Conservation (phyloP, 2,113 vertebrate species). For the Glaucidium brasilianum region DNA sequence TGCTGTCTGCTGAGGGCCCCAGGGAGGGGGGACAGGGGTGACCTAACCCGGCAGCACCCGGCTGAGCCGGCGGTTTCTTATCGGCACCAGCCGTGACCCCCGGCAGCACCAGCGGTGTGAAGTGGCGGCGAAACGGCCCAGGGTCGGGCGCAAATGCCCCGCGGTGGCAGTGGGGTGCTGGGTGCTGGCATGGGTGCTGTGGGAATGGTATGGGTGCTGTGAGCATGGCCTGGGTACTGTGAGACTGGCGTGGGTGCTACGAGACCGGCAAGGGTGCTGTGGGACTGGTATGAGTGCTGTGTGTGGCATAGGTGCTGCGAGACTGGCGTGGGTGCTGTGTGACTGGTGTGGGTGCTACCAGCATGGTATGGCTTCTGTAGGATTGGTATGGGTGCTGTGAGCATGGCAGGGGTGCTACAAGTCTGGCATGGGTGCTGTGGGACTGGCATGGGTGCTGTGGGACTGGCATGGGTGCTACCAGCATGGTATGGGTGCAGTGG, state of each 20-base stretch:
- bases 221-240: fast-evolving
- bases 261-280: background rate
- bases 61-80: background rate
- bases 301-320: no score
- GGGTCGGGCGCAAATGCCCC: background rate
- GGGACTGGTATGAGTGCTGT: background rate
- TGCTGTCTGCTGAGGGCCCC: background rate
- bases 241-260: fast-evolving
- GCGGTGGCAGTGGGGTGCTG: background rate
- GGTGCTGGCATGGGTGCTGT: background rate
- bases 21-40: background rate
- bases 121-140: fast-evolving
- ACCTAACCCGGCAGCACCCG: background rate
- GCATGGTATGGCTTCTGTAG: fast-evolving
- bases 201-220: background rate
- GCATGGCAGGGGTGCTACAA: background rate
- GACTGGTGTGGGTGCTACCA: background rate
- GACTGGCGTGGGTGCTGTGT: no score
- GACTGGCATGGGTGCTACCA: background rate
- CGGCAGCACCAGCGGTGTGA: fast-evolving
- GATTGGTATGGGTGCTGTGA: fast-evolving
- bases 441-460: background rate
- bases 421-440: background rate
- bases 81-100: fast-evolving
- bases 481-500: fast-evolving